phyloP scores from a whole-genome alignment of 2,113 vertebrate genomes.

The Hassar affinis region DNA sequence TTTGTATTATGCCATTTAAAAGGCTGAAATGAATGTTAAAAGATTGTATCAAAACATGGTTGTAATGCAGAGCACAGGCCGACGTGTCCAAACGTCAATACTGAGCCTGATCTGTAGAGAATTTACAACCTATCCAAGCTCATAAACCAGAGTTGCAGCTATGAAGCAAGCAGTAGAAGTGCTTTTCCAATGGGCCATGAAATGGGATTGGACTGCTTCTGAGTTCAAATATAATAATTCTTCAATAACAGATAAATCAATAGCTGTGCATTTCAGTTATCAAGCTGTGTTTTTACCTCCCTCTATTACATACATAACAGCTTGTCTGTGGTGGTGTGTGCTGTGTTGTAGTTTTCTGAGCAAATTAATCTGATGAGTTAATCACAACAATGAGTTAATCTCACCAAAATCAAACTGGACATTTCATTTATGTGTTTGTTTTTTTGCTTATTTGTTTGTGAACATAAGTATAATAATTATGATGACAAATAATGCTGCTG shows the following conservation, averaged over 20 bases:
- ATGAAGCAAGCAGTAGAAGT: constrained; percentile 7
- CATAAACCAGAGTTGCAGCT: constrained; percentile 8
- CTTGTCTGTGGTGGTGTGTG: neutral
- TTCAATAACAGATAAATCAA: neutral
- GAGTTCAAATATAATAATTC: constrained; percentile 12
- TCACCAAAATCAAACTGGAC: neutral
- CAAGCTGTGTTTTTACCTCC: neutral
- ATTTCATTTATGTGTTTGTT: neutral
- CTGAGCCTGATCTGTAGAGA: constrained; percentile 8
- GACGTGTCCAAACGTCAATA: neutral
- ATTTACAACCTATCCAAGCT: neutral
- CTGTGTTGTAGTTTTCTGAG: neutral
- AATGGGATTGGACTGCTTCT: constrained; percentile 7
- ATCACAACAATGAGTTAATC: neutral
- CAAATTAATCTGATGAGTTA: neutral
- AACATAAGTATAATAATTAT: no score
- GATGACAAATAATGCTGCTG: no score
- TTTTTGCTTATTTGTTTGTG: no score
- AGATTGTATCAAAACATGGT: no score
- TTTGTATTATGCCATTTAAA: no score
- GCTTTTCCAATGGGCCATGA: constrained; percentile 31
- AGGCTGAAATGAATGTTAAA: no score
- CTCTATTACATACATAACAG: neutral
- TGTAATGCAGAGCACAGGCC: neutral
- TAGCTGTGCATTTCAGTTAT: neutral